These are phyloP conservation scores for Psilopsiagon aymara DNA, from an alignment of 2,113 vertebrate genomes.

Conservation along the genomic window DNA sequence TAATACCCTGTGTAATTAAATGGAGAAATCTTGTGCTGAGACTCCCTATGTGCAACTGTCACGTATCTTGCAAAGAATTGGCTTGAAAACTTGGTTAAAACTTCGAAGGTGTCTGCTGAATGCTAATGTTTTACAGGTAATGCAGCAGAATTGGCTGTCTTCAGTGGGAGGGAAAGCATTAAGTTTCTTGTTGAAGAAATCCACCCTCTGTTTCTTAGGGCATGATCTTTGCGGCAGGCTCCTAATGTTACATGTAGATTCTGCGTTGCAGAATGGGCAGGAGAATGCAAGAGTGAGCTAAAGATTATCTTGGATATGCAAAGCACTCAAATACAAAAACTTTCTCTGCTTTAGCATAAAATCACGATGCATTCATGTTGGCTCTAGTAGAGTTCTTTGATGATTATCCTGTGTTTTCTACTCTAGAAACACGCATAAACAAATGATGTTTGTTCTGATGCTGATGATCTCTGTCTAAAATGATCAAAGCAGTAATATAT, in stretches of 20 bases:
- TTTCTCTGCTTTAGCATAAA: neutral
- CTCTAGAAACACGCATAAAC: neutral
- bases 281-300: neutral
- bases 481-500: slow-evolving; percentile 74
- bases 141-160: slow-evolving; percentile 1
- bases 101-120: neutral
- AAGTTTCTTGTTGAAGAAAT: neutral
- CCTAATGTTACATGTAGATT: neutral
- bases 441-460: slow-evolving; percentile 50
- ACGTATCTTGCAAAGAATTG: slow-evolving; percentile 27
- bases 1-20: neutral
- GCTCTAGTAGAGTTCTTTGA: neutral
- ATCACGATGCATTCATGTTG: neutral
- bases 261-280: slow-evolving; percentile 22
- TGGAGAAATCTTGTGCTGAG: neutral
- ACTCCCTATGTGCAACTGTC: slow-evolving; percentile 32
- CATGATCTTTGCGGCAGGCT: slow-evolving; percentile 64
- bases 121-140: neutral
- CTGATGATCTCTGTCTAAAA: slow-evolving; percentile 58
- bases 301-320: neutral
- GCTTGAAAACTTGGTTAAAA: slow-evolving; percentile 49
- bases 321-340: neutral
- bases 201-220: slow-evolving; percentile 5
- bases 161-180: neutral
- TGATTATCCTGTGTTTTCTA: slow-evolving; percentile 38